Conservation (phyloP, 2,888 invertebrate genomes). For the Erebia ligea region DNA sequence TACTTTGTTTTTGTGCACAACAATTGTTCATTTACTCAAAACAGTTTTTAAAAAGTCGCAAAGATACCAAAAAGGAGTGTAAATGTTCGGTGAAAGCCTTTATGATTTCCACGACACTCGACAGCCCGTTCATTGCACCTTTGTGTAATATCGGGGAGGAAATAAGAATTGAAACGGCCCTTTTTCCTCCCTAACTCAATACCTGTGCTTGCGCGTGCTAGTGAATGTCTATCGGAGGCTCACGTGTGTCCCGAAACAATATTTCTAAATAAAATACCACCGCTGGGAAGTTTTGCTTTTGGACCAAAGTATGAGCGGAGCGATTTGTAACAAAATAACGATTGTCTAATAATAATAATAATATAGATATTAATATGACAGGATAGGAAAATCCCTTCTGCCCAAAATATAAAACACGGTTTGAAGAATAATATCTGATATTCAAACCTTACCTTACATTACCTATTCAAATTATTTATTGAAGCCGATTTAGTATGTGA, state of each 20-base stretch:
- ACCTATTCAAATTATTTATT: too few relatives aligned
- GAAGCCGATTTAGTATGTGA: too few relatives aligned
- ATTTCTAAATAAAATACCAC: constrained; percentile 76
- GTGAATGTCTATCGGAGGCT: constrained; percentile 57
- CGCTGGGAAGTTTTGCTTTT: constrained; percentile 48
- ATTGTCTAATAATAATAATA: too few relatives aligned
- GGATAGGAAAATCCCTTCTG: too few relatives aligned
- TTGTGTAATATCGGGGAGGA: constrained; percentile 19
- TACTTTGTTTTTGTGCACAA: too few relatives aligned
- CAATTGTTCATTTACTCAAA: too few relatives aligned
- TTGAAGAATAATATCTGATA: too few relatives aligned
- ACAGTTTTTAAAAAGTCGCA: neutral
- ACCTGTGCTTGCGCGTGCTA: constrained; percentile 54
- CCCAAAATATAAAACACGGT: too few relatives aligned
- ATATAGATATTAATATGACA: too few relatives aligned
- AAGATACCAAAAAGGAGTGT: constrained; percentile 1
- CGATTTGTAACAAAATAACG: neutral
- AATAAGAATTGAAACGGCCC: constrained; percentile 40
- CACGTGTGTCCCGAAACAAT: constrained; percentile 70
- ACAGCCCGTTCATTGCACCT: constrained; percentile 20
- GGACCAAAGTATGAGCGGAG: constrained; percentile 37
- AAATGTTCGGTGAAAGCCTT: constrained; percentile 4
- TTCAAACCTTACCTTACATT: too few relatives aligned
- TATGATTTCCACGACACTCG: constrained; percentile 16
- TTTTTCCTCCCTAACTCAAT: constrained; percentile 55